Percentiles rank a stretch among this genome's conserved stretches.
phyloP scores from a whole-genome alignment of 2,888 invertebrate genomes.

The Eupithecia centaureata region DNA sequence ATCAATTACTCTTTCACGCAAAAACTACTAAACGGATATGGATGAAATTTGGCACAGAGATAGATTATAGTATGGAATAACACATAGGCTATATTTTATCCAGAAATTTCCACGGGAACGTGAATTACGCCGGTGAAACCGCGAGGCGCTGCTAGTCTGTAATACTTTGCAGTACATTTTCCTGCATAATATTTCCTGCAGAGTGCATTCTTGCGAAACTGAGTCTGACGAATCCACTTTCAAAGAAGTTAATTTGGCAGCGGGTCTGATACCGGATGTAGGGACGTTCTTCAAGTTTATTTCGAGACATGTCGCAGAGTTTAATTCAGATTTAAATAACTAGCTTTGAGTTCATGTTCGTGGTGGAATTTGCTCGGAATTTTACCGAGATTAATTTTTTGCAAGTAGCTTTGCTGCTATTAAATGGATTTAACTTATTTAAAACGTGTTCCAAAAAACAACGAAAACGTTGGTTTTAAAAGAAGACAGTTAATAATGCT shows the following conservation, averaged over 20 bases:
- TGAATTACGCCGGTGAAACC: too few species aligned
- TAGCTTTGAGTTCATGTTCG: conserved; percentile 2
- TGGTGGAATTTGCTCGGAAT: background rate
- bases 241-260: conserved; percentile 1
- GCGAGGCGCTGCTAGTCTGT: too few species aligned
- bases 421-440: background rate
- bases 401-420: background rate
- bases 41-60: too few species aligned
- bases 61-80: too few species aligned
- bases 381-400: background rate
- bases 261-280: background rate
- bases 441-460: background rate
- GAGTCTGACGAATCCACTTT: background rate
- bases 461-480: too few species aligned
- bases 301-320: background rate
- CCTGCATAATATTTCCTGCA: background rate
- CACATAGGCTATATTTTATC: too few species aligned
- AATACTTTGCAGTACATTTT: too few species aligned
- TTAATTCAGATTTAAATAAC: background rate
- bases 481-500: too few species aligned
- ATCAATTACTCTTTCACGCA: too few species aligned
- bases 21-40: too few species aligned
- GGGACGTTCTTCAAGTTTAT: background rate
- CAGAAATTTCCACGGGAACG: too few species aligned
- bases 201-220: background rate